phyloP scores from a whole-genome alignment of 2,113 vertebrate species.

The Azemiops feae region DNA sequence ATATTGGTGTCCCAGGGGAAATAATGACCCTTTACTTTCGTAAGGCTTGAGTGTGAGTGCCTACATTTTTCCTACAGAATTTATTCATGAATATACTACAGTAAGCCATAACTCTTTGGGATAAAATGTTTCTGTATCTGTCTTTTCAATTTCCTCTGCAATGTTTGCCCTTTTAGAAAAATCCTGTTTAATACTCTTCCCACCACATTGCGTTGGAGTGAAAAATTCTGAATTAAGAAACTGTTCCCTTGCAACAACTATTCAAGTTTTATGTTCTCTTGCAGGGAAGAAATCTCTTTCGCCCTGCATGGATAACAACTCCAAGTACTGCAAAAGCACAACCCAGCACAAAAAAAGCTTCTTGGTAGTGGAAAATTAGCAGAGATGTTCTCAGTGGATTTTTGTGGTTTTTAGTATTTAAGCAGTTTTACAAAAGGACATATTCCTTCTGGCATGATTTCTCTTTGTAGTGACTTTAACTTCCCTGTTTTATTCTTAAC shows the following conservation, averaged over 20 bases:
- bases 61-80: neutral
- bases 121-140: neutral
- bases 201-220: neutral
- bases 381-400: neutral
- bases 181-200: constrained; percentile 7
- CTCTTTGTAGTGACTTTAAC: neutral
- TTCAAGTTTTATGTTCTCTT: neutral
- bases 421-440: neutral
- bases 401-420: neutral
- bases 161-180: constrained; percentile 6
- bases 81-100: neutral
- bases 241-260: neutral
- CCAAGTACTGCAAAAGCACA: neutral
- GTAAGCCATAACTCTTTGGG: neutral
- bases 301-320: neutral
- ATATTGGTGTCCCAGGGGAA: neutral
- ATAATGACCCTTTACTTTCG: neutral
- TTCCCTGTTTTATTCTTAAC: neutral
- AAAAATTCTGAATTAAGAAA: constrained; percentile 16
- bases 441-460: neutral
- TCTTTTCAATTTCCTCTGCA: neutral
- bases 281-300: neutral
- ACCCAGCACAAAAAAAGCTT: neutral
- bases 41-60: neutral
- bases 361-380: neutral